Evolutionary conservation across 2,797 vertebrate genomes (phyloP), one percentile per base, ranked within the genome.

Genomic region (Chiroxiphia lanceolata): DNA sequence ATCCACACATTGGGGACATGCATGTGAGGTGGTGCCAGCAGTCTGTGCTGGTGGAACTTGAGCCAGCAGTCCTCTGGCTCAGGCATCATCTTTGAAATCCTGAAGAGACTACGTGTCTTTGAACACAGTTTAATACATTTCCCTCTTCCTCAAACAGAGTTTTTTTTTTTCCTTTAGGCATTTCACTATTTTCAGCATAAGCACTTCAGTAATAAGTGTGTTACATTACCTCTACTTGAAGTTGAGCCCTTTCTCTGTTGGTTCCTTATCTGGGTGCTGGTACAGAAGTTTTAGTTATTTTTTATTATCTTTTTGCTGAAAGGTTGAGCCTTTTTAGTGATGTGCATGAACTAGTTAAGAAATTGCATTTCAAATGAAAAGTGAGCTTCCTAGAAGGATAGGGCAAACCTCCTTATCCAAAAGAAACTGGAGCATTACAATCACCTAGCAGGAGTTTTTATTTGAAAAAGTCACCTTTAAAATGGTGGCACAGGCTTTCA

Each of bases 1-100:
- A 20, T 53, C 21, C 13, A 17, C 22, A 4, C 3, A 0, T 27
- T 13, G 0, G 0, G 44, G 45, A 42, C 25, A 23, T 53, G 68
- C 31, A 9, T 3, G 0, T 56, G 79, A 68, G 44, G 29, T 40
- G 26, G 20, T 84, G 38, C 71, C 82, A 64, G 53, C 29, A 57
- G 74, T 14, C 67, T 91, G 34, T 2, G 1, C 72, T 63, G 27
- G 23, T 18, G 27, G 50, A 84, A 23, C 64, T 50, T 1, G 0
- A 67, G 42, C 50, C 33, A 15, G 48, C 31, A 20, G 60, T 48
- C 40, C 48, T 21, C 75, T 92, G 63, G 57, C 70, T 84, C 27
- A 11, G 40, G 20, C 42, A 26, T 76, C 48, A 6, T 54, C 63
- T 85, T 25, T 57, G 85, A 83, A 81, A 86, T 80, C 68, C 65